Base-by-base conservation (phyloP, 2,113 vertebrate genomes). In the Sciurus niger region DNA sequence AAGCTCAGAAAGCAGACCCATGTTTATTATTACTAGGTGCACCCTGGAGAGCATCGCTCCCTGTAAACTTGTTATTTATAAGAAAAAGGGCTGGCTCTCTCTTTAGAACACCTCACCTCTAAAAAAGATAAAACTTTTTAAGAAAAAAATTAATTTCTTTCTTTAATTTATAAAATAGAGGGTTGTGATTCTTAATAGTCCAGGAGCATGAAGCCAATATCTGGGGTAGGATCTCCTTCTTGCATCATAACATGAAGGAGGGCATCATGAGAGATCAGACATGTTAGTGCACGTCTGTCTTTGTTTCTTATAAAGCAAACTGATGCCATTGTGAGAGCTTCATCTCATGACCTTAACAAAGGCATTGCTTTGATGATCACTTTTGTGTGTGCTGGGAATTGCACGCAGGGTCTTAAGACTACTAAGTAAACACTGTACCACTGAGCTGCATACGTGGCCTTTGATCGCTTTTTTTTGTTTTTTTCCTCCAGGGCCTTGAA, bases 101-200 rank as follows among this genome's bases (percentile, higher is more conserved):
- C 80, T 90, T 83, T 79, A 78, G 51, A 83, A 92, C 6, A 84
- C 6, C 77, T 92, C 84, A 89, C 92, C 37, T 89, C 17, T 48
- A n/a, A 8, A 94, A 83, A 65, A 34, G 2, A 37, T 84, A 78
- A 85, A 90, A 55, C 25, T 55, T 91, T 74, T 83, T 87, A 40
- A 86, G 55, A 25, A 86, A 53, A 92, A 18, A 32, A 13, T 78
- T 85, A 76, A 60, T 78, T 78, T 85, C 60, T 90, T 79, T 73
- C 40, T 40, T 40, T 40, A 40, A 24, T 76, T 77, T 86, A 55
- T n/a, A 55, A 74, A 55, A 43, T 11, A 78, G 65, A 55, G 48
- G 14, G 55, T 51, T 84, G 14, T 60, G 74, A 25, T 48, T 77
- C 30, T 77, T 17, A 32, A 37, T 37, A 51, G 63, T 32, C 79